Percentiles rank a stretch among this genome's conserved stretches.
Evolutionary conservation across 2,113 vertebrate species (phyloP).

Genomic region (Jacana jacana): DNA sequence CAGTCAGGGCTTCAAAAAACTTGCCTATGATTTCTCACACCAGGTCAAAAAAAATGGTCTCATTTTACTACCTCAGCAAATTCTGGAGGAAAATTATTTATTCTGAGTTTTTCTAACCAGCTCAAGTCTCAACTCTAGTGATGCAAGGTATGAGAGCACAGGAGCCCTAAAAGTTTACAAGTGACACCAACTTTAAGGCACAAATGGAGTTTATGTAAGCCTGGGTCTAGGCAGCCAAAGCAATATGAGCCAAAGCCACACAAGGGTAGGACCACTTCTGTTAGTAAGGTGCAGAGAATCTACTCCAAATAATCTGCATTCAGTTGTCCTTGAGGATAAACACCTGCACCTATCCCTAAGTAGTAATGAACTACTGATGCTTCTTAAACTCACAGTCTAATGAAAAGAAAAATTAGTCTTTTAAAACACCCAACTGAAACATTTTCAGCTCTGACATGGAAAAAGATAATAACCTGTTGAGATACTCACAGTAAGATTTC

Average conservation of each 20-base stretch:
- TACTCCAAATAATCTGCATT: neutral
- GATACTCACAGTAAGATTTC: constrained; percentile 91
- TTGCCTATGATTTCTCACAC: neutral
- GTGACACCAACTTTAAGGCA: neutral
- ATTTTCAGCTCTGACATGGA: neutral
- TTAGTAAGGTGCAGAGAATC: neutral
- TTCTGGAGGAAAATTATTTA: neutral
- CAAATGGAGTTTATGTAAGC: neutral
- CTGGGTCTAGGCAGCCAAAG: neutral
- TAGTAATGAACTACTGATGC: neutral
- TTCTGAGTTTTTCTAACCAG: neutral
- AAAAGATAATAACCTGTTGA: neutral
- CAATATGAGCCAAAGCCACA: neutral
- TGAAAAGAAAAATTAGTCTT: neutral
- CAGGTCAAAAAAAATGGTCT: neutral
- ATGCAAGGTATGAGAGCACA: neutral
- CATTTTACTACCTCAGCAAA: neutral
- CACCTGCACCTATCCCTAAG: neutral
- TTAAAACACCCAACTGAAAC: neutral
- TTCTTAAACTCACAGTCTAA: neutral
- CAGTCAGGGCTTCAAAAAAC: neutral
- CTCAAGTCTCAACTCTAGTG: neutral
- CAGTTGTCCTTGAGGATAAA: neutral
- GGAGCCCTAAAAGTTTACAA: neutral
- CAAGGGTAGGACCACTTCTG: neutral